Conservation (phyloP, 2,113 vertebrate species). For the Sporophila hypoxantha region DNA sequence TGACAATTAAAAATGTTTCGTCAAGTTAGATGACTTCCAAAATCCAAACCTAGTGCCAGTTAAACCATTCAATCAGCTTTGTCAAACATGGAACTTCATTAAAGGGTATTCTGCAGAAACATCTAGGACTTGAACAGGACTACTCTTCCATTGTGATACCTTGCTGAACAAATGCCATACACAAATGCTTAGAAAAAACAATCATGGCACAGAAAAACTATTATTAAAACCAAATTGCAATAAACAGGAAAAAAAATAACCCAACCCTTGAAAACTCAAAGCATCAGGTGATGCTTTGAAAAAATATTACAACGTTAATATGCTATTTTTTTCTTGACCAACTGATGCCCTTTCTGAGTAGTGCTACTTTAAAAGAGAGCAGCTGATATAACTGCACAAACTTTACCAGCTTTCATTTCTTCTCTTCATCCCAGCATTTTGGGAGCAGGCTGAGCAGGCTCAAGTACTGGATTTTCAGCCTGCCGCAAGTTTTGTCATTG, state of each 20-base stretch:
- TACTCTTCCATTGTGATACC: not conserved
- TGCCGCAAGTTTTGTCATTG: not conserved
- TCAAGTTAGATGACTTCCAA: not conserved
- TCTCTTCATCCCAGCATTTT: not conserved
- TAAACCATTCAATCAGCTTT: not conserved
- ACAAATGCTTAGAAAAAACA: not conserved
- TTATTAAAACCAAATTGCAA: not conserved
- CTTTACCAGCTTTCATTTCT: conserved; percentile 12
- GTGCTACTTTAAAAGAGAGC: conserved; percentile 1
- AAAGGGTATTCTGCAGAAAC: not conserved
- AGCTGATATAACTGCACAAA: not conserved
- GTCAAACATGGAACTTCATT: not conserved
- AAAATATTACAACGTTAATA: not conserved
- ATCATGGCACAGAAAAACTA: not conserved
- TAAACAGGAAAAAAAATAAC: not conserved
- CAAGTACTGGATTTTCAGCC: not conserved
- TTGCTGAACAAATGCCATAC: not conserved
- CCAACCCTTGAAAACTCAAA: not conserved
- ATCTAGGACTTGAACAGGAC: not conserved
- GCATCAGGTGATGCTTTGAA: not conserved
- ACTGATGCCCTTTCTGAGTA: not conserved
- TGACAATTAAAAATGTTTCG: not conserved
- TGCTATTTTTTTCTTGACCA: not conserved
- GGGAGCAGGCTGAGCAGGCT: not conserved
- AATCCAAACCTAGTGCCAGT: not conserved